Base-by-base conservation (phyloP, 2,113 vertebrate species). In the Petroica traversi region DNA sequence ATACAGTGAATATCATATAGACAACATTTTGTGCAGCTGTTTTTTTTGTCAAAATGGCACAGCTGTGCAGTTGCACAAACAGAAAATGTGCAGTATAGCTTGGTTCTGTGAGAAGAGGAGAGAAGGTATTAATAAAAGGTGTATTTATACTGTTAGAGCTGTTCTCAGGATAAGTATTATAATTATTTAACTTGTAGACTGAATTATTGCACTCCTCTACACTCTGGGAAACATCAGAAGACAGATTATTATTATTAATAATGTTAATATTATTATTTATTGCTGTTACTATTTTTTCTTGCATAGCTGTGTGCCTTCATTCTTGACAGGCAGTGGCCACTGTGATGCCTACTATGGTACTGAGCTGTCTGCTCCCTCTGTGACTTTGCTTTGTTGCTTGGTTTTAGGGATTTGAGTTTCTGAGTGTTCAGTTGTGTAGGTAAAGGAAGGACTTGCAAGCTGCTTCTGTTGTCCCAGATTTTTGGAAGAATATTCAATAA, bases 401-500 rank as follows among this genome's bases (percentile, higher is more conserved):
- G 7, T 48, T 51, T 45, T n/a, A 45, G 34, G 29, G 20, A 41
- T 10, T 34, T 43, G 24, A 54, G 26, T 54, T 78, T 46, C 41
- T 5, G 38, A 31, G 28, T 14, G 15, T 26, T 66, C 12, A 7
- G 58, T 43, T 19, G 4, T 48, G 8, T 31, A 51, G 40, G 54
- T 63, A 33, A 59, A 81, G 40, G 28, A 79, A 88, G 54, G 49
- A 57, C 19, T 51, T 75, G 19, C 0, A 3, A 71, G 36, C 14
- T 75, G 12, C 18, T 83, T 59, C 40, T 77, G 33, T 73, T 69
- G 6, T 58, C 82, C 25, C 17, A 40, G 9, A 36, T 51, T 85
- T 85, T 81, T 78, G 28, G 52, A 81, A 81, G 52, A 68, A 45
- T 84, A 43, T 43, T 72, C 45, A 84, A 46, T 69, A 91, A 43